Percentiles rank a stretch among this genome's conserved stretches.
These are phyloP conservation scores for Caenorhabditis tropicalis DNA, from an alignment of 1,140 invertebrate species.

Conservation along the genomic window DNA sequence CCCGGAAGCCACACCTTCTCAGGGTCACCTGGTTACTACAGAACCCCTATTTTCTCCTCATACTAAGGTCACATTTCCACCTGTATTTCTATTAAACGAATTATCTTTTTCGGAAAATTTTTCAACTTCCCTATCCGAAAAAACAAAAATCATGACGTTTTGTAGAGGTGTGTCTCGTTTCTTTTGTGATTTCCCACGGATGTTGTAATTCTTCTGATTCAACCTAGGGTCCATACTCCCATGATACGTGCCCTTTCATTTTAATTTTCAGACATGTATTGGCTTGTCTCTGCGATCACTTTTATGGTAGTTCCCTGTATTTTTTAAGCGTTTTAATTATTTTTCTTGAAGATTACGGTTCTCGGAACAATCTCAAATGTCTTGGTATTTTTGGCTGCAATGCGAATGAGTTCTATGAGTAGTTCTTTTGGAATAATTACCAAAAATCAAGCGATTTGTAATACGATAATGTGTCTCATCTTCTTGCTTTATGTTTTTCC, in stretches of 20 bases:
- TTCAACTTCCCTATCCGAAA: no score
- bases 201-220: neutral
- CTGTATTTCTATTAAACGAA: no score
- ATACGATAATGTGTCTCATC: neutral
- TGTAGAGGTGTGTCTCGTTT: no score
- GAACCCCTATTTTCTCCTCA: no score
- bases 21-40: no score
- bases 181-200: neutral
- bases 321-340: neutral
- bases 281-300: neutral
- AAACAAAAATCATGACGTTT: neutral
- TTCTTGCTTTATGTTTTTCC: neutral
- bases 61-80: no score
- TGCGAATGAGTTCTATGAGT: neutral
- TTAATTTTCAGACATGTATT: neutral
- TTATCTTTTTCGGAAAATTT: neutral
- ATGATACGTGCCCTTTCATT: neutral
- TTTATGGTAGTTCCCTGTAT: neutral
- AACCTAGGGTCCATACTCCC: neutral
- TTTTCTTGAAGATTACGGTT: neutral
- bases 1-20: no score
- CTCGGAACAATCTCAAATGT: neutral
- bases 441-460: slow-evolving; percentile 10
- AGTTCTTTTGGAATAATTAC: neutral
- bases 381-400: neutral